Evolutionary conservation across 2,797 vertebrate species (phyloP), one percentile per base, ranked within the genome.

Genomic region (Phaenicophaeus curvirostris): DNA sequence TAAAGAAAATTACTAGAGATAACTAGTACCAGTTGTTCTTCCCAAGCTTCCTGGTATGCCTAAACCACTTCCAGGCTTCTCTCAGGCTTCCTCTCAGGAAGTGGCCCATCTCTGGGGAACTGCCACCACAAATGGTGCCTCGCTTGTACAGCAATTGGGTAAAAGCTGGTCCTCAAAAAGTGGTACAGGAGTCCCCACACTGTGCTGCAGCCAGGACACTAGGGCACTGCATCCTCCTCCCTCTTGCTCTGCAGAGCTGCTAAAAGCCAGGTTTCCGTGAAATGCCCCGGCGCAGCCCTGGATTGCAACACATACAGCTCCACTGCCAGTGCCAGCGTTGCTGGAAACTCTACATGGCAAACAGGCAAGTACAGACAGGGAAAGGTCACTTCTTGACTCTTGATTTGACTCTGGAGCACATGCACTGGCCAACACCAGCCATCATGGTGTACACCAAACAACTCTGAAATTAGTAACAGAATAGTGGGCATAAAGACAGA

Each of bases 311-410:
- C 3, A 8, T 13, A 11, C 13, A 50, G 19, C 31, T 57, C 76
- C 25, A 59, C 8, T 2, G 1, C 23, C 31, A 67, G 10, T 1
- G 2, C 33, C 39, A 55, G 20, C 16, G n/a, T 9, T 4, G 0
- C 50, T 85, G 50, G 35, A 58, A 66, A 35, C 9, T 30, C 39
- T 37, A 35, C 0, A 10, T 54, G 39, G 77, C 44, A 57, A 51
- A 25, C 15, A 58, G n/a, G 15, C 44, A 87, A 67, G 62, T 35
- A 31, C 24, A 51, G 27, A 4, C 19, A 71, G 11, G 50, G 11
- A 69, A 95, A 80, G 16, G 5, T 21, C 1, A 71, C 67, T 79
- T 79, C 16, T 42, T 53, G n/a, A 19, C 21, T 58, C 30, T 58
- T 41, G 15, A 31, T 92, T 81, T 82, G 35, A 35, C 55, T 82